Percentiles rank a stretch among this genome's conserved stretches.
phyloP scores from a whole-genome alignment of 1,140 invertebrate species.

The Artemia franciscana region DNA sequence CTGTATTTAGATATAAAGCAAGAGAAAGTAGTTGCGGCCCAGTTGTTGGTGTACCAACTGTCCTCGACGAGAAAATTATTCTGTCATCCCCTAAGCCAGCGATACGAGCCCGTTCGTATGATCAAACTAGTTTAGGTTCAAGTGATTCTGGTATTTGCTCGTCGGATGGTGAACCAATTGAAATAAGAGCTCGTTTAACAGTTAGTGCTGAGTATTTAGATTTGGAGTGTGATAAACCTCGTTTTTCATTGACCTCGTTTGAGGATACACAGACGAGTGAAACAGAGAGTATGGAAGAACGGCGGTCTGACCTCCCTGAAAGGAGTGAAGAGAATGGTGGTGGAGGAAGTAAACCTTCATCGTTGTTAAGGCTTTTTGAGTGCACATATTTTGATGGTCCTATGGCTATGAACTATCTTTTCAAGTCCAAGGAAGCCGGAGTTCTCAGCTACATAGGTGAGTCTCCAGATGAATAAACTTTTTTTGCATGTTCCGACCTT shows the following conservation, averaged over 20 bases:
- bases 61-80: conserved; percentile 39
- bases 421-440: conserved; percentile 93
- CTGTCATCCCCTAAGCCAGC: background rate
- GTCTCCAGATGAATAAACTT: too few species aligned
- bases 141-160: conserved; percentile 62
- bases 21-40: conserved; percentile 24
- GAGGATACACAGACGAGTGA: conserved; percentile 6
- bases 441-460: conserved; percentile 81
- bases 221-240: conserved; percentile 18
- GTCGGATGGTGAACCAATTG: conserved; percentile 34
- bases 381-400: conserved; percentile 92
- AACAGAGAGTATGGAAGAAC: background rate
- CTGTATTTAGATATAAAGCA: conserved; percentile 1
- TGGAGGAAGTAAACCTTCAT: conserved; percentile 21
- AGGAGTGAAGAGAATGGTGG: conserved; percentile 8
- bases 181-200: conserved; percentile 16
- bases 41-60: conserved; percentile 53
- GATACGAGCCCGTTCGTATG: conserved; percentile 15
- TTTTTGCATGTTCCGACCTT: too few species aligned
- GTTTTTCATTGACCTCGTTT: conserved; percentile 14
- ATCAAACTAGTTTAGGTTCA: conserved; percentile 48
- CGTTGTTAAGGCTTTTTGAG: conserved; percentile 74
- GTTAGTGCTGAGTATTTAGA: conserved; percentile 12
- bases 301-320: conserved; percentile 9
- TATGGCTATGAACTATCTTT: conserved; percentile 90